These are phyloP conservation scores for Erythrocercus mccallii DNA, from an alignment of 2,113 vertebrate genomes.

Conservation along the genomic window DNA sequence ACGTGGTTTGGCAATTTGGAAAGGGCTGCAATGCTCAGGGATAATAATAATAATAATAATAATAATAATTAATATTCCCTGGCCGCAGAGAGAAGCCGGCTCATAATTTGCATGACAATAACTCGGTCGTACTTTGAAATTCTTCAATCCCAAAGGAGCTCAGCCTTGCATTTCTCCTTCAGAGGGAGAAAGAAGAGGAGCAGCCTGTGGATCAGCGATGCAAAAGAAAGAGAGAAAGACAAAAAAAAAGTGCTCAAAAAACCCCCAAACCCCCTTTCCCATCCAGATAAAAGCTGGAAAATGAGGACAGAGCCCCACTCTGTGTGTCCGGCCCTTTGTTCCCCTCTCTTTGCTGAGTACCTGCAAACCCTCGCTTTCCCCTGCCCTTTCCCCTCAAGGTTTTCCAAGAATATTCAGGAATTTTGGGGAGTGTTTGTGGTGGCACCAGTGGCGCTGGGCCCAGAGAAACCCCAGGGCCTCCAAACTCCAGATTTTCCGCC, in stretches of 20 bases:
- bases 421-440: background rate
- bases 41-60: no score
- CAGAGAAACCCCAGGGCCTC: background rate
- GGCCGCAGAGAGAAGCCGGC: rapidly evolving
- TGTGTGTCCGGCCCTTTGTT: background rate
- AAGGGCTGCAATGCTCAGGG: background rate
- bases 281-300: background rate
- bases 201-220: background rate
- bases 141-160: rapidly evolving
- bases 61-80: background rate
- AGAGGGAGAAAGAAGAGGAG: background rate
- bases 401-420: background rate
- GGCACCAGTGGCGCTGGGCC: background rate
- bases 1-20: background rate
- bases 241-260: no score
- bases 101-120: background rate
- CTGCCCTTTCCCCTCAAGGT: background rate
- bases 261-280: no score
- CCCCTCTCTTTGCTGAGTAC: no score
- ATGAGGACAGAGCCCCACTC: background rate
- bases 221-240: background rate
- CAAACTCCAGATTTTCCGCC: background rate
- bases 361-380: background rate
- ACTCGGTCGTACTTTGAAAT: background rate
- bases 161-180: background rate